Percentiles rank a stretch among this genome's conserved stretches.
phyloP scores from a whole-genome alignment of 53 echinoderm and acorn worm genomes.

The Antedon mediterranea region DNA sequence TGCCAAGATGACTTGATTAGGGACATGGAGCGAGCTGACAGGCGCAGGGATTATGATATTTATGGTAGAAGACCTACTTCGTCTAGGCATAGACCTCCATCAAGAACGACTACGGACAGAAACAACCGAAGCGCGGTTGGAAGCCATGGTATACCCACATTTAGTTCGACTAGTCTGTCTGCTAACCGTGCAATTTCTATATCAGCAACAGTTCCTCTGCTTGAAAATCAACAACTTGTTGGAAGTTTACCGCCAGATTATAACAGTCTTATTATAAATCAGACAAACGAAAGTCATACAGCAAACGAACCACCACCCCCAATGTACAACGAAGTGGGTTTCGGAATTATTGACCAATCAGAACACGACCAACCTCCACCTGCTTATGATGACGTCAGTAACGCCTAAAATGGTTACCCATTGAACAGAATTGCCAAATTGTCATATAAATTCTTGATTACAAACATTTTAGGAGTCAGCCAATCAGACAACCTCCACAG shows the following conservation, averaged over 20 bases:
- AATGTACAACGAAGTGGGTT: neutral
- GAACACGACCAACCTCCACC: neutral
- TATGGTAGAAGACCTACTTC: neutral
- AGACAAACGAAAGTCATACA: neutral
- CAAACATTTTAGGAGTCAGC: no score
- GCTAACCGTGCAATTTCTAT: neutral
- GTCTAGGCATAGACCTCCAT: no score
- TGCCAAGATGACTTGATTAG: constrained; percentile 18
- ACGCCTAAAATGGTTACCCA: no score
- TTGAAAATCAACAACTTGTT: neutral
- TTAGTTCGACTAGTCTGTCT: neutral
- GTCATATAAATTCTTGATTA: no score
- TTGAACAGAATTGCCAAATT: no score
- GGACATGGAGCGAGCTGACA: constrained; percentile 16
- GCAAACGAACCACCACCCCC: neutral
- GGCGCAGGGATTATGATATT: neutral
- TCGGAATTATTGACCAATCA: neutral
- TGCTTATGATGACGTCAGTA: neutral
- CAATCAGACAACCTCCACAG: no score
- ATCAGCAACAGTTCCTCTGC: neutral
- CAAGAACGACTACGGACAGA: neutral
- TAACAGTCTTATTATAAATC: neutral
- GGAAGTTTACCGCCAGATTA: neutral
- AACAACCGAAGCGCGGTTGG: neutral
- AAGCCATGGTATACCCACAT: neutral